A percentile compares a stretch with the other conserved stretches of the same genome.
Conservation (phyloP, 92 coral and sea anemone species). For the Actinostola sp. region DNA sequence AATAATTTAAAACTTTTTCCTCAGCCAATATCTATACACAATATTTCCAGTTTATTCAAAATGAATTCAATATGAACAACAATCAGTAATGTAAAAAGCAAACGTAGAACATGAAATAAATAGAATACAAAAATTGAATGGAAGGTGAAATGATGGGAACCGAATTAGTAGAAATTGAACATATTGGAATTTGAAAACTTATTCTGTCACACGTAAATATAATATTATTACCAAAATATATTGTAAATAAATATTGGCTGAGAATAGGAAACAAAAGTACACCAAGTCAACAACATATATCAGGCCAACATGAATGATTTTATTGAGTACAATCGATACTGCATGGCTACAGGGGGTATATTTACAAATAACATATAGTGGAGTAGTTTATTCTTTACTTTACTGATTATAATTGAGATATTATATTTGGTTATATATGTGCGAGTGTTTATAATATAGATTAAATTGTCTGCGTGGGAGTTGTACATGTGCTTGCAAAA, state of each 20-base stretch:
- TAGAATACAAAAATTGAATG: not conserved
- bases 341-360: slow-evolving; percentile 11
- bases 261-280: not conserved
- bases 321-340: slow-evolving; percentile 14
- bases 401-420: not conserved
- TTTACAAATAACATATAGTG: slow-evolving; percentile 11
- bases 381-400: not conserved
- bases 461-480: no score
- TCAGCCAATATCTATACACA: slow-evolving; percentile 27
- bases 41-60: not conserved
- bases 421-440: slow-evolving; percentile 1
- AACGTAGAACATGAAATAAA: not conserved
- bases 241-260: slow-evolving; percentile 42
- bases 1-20: not conserved
- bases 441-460: not conserved
- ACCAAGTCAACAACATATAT: slow-evolving; percentile 10
- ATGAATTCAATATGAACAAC: not conserved
- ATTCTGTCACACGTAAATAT: slow-evolving; percentile 38
- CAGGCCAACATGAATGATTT: slow-evolving; percentile 11
- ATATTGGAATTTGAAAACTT: slow-evolving; percentile 18
- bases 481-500: no score
- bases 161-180: not conserved
- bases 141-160: not conserved
- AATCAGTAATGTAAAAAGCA: not conserved
- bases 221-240: no score